phyloP scores from a whole-genome alignment of 2,797 vertebrate species.

The Manis pentadactyla region DNA sequence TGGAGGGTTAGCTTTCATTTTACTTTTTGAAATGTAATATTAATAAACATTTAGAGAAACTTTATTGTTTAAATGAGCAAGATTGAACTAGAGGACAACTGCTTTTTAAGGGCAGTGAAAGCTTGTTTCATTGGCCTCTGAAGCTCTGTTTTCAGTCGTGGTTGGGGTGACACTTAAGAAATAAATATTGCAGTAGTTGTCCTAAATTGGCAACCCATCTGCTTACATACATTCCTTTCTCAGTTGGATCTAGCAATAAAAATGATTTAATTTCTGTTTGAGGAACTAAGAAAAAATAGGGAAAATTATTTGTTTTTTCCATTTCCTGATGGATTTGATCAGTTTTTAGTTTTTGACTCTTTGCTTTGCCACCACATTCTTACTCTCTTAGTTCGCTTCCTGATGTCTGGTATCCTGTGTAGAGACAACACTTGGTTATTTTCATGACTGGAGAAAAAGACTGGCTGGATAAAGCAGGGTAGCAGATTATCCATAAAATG shows the following conservation, averaged over 20 bases:
- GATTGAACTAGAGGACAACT: not conserved
- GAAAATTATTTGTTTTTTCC: conserved; percentile 80
- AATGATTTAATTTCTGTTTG: conserved; percentile 68
- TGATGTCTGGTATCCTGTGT: conserved; percentile 66
- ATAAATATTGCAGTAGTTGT: conserved; percentile 34
- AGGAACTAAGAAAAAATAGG: conserved; percentile 55
- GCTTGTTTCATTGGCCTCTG: not conserved
- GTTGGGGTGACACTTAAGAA: not conserved
- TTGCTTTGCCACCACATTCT: conserved; percentile 76
- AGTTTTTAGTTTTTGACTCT: conserved; percentile 77
- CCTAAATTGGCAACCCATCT: conserved; percentile 14
- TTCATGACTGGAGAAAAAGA: conserved; percentile 26
- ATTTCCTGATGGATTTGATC: conserved; percentile 78
- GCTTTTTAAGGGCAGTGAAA: not conserved
- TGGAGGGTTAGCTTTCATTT: conserved; percentile 34
- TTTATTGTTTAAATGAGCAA: not conserved
- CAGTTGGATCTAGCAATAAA: conserved; percentile 70
- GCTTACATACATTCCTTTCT: conserved; percentile 66
- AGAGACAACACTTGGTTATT: conserved; percentile 63
- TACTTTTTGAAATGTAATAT: not conserved
- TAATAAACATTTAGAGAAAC: not conserved
- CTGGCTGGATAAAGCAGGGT: not conserved
- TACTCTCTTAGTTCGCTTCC: conserved; percentile 77
- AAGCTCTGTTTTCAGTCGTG: not conserved
- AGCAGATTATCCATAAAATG: not conserved